These are phyloP conservation scores for Jaculus jaculus DNA, from an alignment of 2,113 vertebrate species.

Conservation along the genomic window DNA sequence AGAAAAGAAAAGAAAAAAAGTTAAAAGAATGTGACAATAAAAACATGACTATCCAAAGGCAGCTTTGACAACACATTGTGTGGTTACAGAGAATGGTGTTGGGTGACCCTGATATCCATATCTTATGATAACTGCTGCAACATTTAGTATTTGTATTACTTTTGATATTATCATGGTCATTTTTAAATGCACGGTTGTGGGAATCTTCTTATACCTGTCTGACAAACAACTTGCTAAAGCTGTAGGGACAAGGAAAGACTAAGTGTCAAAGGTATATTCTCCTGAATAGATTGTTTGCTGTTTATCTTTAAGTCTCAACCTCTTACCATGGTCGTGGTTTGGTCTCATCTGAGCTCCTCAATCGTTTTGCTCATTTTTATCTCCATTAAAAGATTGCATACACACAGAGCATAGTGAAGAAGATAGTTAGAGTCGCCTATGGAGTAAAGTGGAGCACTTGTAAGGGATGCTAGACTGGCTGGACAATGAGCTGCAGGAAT, in stretches of 20 bases:
- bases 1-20: too few relatives aligned
- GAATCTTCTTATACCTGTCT: not conserved
- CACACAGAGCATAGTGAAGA: not conserved
- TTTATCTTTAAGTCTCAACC: not conserved
- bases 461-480: too few relatives aligned
- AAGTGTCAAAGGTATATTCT: not conserved
- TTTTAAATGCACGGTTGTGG: not conserved
- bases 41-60: not conserved
- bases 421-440: not conserved
- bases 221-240: not conserved
- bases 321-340: too few relatives aligned
- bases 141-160: not conserved
- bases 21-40: too few relatives aligned
- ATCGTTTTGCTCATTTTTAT: too few relatives aligned
- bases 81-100: not conserved
- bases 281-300: not conserved
- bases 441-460: not conserved
- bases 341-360: too few relatives aligned
- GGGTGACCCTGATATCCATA: too few relatives aligned
- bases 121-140: not conserved
- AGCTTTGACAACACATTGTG: not conserved
- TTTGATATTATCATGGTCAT: not conserved
- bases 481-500: too few relatives aligned
- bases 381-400: too few relatives aligned
- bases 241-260: slow-evolving; percentile 22